Conservation (phyloP, 2,797 vertebrate species). For the Sebastes oblongus region DNA sequence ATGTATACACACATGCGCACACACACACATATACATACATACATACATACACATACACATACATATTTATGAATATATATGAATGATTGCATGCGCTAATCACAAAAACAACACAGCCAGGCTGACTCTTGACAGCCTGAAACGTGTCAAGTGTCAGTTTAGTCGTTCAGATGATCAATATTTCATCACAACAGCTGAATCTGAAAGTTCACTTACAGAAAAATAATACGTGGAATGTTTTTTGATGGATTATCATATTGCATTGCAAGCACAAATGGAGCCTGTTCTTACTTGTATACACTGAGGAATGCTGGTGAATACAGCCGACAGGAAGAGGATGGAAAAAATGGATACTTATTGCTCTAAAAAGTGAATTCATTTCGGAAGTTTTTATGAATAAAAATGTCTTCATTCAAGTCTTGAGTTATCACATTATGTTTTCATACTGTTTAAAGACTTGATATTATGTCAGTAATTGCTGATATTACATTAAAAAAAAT, state of each 20-base stretch:
- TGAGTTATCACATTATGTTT: not conserved
- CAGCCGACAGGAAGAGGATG: not conserved
- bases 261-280: not conserved
- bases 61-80: not conserved
- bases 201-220: not conserved
- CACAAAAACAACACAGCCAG: not conserved
- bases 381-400: not conserved
- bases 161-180: not conserved
- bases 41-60: not conserved
- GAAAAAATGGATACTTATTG: not conserved
- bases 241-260: not conserved
- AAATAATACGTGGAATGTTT: not conserved
- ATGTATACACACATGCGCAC: slow-evolving; percentile 35
- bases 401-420: not conserved
- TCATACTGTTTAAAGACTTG: not conserved
- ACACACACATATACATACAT: slow-evolving; percentile 3
- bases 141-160: not conserved
- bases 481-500: too few species aligned
- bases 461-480: not conserved
- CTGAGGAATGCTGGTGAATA: not conserved
- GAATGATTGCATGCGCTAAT: not conserved
- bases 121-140: slow-evolving; percentile 14
- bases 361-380: not conserved
- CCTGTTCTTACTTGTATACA: not conserved
- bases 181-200: not conserved